A percentile compares a stretch with the other conserved stretches of the same genome.
These are phyloP conservation scores for Plumapathes pennacea DNA, from an alignment of 92 coral and sea anemone species.

Conservation along the genomic window DNA sequence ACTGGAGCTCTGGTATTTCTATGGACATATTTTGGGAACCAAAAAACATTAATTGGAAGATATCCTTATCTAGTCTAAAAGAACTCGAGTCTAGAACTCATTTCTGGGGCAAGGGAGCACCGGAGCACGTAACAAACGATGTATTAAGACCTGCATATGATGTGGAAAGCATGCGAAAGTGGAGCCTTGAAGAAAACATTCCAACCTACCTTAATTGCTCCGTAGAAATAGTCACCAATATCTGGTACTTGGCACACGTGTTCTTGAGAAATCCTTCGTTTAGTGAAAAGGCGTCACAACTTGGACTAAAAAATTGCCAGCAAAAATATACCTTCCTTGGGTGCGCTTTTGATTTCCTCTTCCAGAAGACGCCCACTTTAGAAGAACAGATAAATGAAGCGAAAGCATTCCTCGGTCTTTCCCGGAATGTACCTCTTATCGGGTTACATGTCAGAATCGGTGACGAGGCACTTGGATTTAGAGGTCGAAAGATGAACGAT, in stretches of 20 bases:
- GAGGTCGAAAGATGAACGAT: slow-evolving; percentile 1
- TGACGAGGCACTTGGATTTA: slow-evolving; percentile 37
- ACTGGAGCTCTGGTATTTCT: slow-evolving; percentile 44
- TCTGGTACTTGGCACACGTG: slow-evolving; percentile 63
- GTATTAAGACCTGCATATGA: slow-evolving; percentile 15
- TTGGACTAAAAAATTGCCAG: slow-evolving; percentile 5
- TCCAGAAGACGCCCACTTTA: slow-evolving; percentile 36
- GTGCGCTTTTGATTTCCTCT: slow-evolving; percentile 64
- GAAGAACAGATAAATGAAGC: slow-evolving; percentile 21
- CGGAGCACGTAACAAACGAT: slow-evolving; percentile 6
- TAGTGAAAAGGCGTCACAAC: slow-evolving; percentile 2
- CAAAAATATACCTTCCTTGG: slow-evolving; percentile 24
- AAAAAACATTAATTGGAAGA: slow-evolving; percentile 55
- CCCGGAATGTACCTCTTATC: slow-evolving; percentile 2
- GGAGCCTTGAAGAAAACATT: slow-evolving; percentile 37
- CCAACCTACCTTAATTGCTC: slow-evolving; percentile 35
- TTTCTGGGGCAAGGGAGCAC: slow-evolving; percentile 52
- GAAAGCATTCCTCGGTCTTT: slow-evolving; percentile 11
- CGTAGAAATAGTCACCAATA: slow-evolving; percentile 49
- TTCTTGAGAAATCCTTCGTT: slow-evolving; percentile 46
- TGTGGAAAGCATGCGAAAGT: slow-evolving; percentile 17
- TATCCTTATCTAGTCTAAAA: slow-evolving; percentile 19
- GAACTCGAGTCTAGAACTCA: slow-evolving; percentile 36
- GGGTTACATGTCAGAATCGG: slow-evolving; percentile 77
- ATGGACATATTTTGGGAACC: slow-evolving; percentile 41